A percentile compares a stretch with the other conserved stretches of the same genome.
These are phyloP conservation scores for Amitus sp. DNA, from an alignment of 2,888 invertebrate species.

Conservation along the genomic window DNA sequence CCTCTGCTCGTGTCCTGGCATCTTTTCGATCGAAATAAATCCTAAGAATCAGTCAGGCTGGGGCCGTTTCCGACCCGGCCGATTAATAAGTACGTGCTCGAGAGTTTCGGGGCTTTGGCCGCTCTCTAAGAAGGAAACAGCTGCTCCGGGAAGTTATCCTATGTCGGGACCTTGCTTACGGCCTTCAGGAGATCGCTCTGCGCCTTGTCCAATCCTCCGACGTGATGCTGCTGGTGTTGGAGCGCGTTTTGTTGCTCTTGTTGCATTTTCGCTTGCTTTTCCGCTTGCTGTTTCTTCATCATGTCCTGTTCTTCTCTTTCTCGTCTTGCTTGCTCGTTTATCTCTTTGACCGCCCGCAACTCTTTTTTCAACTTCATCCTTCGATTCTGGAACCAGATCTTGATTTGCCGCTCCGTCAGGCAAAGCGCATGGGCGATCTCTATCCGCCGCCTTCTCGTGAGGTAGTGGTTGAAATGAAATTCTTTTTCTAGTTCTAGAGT, in stretches of 20 bases:
- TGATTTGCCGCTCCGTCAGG: conserved; percentile 95
- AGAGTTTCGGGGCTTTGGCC: conserved; percentile 35
- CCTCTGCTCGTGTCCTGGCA: conserved; percentile 14
- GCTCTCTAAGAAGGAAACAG: conserved; percentile 43
- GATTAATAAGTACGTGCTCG: conserved; percentile 61
- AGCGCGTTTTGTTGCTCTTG: conserved; percentile 76
- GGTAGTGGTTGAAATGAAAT: conserved; percentile 98
- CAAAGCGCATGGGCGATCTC: conserved; percentile 97
- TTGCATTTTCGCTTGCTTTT: conserved; percentile 84
- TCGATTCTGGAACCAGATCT: conserved; percentile 97
- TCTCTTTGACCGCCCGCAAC: conserved; percentile 92
- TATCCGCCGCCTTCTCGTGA: conserved; percentile 94
- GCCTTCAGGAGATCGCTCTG: conserved; percentile 80
- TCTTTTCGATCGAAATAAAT: conserved; percentile 54
- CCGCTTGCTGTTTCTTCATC: conserved; percentile 90
- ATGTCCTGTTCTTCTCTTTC: conserved; percentile 91
- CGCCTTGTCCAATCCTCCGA: conserved; percentile 76
- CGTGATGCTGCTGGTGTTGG: conserved; percentile 77
- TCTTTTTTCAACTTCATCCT: conserved; percentile 98
- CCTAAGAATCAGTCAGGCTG: conserved; percentile 63
- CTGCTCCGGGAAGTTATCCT: conserved; percentile 65
- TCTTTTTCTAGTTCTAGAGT: conserved; percentile 98
- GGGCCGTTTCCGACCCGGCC: conserved; percentile 43
- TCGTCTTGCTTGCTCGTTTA: conserved; percentile 91
- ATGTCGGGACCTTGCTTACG: conserved; percentile 82